Percentiles rank a stretch among this genome's conserved stretches.
Conservation (phyloP, 2,797 vertebrate species). For the Salmo trutta region DNA sequence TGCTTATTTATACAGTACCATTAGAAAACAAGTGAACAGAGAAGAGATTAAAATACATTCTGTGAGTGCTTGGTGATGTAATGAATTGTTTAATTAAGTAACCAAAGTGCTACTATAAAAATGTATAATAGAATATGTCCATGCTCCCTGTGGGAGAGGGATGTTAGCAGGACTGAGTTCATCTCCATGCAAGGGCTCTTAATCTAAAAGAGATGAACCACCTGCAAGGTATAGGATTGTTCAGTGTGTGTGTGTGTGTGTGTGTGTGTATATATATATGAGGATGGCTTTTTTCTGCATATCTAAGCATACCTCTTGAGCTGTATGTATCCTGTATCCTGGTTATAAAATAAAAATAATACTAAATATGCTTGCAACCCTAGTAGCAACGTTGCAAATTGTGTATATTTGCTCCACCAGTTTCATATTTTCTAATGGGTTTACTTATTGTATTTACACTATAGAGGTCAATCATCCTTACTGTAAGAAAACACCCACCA, state of each 20-base stretch:
- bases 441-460: neutral
- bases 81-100: neutral
- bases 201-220: conserved; percentile 9
- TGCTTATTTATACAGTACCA: neutral
- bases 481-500: conserved; percentile 8
- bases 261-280: neutral
- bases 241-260: neutral
- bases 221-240: conserved; percentile 1
- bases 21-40: neutral
- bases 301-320: no score
- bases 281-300: no score
- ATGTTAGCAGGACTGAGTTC: neutral
- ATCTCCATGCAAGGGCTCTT: neutral
- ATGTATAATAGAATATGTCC: neutral
- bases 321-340: no score
- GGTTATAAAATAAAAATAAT: no score
- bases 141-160: neutral
- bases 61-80: neutral
- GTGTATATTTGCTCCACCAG: neutral
- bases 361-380: neutral
- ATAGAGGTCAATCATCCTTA: neutral
- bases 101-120: neutral
- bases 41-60: neutral
- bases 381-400: neutral
- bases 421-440: neutral